Evolutionary conservation across 2,888 invertebrate genomes (phyloP).

Genomic region (Andrena flavipes): DNA sequence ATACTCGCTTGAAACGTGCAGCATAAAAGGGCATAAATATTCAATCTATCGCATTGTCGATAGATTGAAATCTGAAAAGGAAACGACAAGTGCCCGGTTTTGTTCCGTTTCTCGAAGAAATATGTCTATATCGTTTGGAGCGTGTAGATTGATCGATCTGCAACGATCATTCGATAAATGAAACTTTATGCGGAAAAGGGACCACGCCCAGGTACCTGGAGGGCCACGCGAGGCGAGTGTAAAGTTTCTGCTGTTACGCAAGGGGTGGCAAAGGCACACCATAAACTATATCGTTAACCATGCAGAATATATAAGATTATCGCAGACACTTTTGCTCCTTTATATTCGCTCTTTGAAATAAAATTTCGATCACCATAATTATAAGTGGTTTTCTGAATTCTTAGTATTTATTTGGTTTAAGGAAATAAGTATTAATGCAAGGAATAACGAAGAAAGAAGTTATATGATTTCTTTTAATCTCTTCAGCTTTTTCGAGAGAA

Average conservation of each 20-base stretch:
- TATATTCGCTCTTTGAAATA: background rate
- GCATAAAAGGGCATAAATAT: constrained; percentile 39
- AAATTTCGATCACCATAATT: background rate
- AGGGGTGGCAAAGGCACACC: constrained; percentile 56
- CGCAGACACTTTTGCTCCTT: background rate
- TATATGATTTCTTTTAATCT: too few relatives aligned
- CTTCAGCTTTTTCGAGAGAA: too few relatives aligned
- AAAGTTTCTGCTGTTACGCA: constrained; percentile 55
- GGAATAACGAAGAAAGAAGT: too few relatives aligned
- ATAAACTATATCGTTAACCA: constrained; percentile 51
- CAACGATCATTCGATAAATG: constrained; percentile 53
- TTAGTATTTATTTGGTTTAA: background rate
- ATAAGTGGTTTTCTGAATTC: background rate
- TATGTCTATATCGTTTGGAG: constrained; percentile 30
- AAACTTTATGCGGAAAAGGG: constrained; percentile 42
- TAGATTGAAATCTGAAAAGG: constrained; percentile 45
- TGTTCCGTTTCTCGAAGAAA: constrained; percentile 48
- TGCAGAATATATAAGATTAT: constrained; percentile 26
- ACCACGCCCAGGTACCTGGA: constrained; percentile 62
- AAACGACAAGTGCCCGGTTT: constrained; percentile 34
- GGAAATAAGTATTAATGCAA: background rate
- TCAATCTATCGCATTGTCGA: constrained; percentile 22
- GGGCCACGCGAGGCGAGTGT: constrained; percentile 46
- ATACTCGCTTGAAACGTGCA: constrained; percentile 13
- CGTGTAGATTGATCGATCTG: constrained; percentile 62